These are phyloP conservation scores for Dysdera silvatica DNA, from an alignment of 1,140 invertebrate species.

Conservation along the genomic window DNA sequence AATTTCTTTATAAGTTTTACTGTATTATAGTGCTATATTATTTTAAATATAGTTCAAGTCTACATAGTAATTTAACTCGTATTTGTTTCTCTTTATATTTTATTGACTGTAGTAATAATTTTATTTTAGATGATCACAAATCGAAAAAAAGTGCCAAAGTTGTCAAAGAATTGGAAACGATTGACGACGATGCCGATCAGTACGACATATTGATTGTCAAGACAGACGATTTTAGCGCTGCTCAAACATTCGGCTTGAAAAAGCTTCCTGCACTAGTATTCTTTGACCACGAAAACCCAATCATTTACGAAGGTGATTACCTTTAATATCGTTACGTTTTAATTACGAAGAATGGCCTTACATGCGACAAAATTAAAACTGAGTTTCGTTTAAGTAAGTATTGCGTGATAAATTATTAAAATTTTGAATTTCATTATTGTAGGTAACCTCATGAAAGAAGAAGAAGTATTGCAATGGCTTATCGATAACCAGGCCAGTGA, in stretches of 20 bases:
- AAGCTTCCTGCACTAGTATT: conserved; percentile 37
- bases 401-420: too few species aligned
- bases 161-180: conserved; percentile 44
- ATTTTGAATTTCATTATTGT: background rate
- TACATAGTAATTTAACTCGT: too few species aligned
- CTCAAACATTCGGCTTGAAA: conserved; percentile 38
- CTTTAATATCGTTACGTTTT: too few species aligned
- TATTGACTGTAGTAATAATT: too few species aligned
- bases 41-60: too few species aligned
- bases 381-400: background rate
- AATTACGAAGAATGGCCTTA: too few species aligned
- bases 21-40: background rate
- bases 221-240: conserved; percentile 37
- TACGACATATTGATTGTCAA: conserved; percentile 39
- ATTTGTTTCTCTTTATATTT: too few species aligned
- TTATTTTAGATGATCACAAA: conserved; percentile 41
- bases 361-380: too few species aligned
- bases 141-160: conserved; percentile 38
- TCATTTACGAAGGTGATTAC: conserved; percentile 51
- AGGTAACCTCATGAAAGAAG: conserved; percentile 39
- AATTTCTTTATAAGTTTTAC: background rate
- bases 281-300: conserved; percentile 38
- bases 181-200: conserved; percentile 41
- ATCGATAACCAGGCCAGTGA: conserved; percentile 58
- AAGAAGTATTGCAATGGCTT: conserved; percentile 40